These are phyloP conservation scores for Callyntrura guangdongensis DNA, from an alignment of 2,888 invertebrate genomes.

Conservation along the genomic window DNA sequence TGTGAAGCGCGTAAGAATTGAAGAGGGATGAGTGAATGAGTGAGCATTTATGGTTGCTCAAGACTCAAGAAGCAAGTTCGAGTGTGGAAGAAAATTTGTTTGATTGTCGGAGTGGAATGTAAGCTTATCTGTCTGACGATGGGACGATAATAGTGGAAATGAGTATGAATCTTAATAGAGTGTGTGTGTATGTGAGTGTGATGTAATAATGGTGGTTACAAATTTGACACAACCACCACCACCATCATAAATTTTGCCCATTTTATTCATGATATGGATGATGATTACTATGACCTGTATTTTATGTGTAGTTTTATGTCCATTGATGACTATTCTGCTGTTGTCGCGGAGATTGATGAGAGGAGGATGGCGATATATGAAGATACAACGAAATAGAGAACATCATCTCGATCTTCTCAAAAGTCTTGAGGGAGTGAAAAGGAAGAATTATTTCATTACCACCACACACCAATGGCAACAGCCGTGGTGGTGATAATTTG, in stretches of 20 bases:
- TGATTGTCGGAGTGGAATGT: slow-evolving; percentile 9
- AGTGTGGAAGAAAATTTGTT: neutral
- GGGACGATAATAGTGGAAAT: neutral
- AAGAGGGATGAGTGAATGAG: slow-evolving; percentile 2
- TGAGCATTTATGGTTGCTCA: slow-evolving; percentile 24
- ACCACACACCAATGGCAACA: neutral
- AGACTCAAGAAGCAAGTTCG: neutral
- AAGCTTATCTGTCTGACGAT: neutral
- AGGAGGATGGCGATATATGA: slow-evolving; percentile 46
- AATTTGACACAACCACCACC: neutral
- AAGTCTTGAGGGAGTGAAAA: slow-evolving; percentile 44
- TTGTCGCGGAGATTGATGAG: slow-evolving; percentile 58
- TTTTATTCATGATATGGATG: slow-evolving; percentile 32
- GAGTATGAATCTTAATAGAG: neutral
- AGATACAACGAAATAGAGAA: neutral
- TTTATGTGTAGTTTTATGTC: slow-evolving; percentile 30
- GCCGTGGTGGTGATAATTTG: slow-evolving; percentile 27
- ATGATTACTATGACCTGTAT: slow-evolving; percentile 65
- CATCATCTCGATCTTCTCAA: slow-evolving; percentile 19
- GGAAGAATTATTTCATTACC: slow-evolving; percentile 18
- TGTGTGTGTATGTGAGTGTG: neutral
- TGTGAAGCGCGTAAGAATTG: neutral
- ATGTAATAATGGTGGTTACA: slow-evolving; percentile 30
- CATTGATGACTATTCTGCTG: too few relatives aligned
- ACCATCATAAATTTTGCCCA: neutral